Percentiles rank a stretch among this genome's conserved stretches.
Evolutionary conservation across 2,888 invertebrate genomes (phyloP).

Genomic region (Caenorhabditis doughertyi): DNA sequence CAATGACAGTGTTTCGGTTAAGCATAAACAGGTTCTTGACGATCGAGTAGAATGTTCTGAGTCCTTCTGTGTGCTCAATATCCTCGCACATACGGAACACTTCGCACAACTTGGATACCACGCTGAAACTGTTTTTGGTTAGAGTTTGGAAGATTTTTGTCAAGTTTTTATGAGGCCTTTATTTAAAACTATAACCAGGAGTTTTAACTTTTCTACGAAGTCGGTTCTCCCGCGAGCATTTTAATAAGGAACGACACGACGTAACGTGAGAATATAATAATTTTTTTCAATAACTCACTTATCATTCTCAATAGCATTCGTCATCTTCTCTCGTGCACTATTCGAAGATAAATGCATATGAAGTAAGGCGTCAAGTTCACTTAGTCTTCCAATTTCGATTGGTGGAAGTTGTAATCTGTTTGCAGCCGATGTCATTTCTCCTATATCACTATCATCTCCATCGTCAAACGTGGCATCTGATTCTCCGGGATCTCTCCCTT

Average conservation of each 20-base stretch:
- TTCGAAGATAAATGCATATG: conserved; percentile 89
- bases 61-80: conserved; percentile 93
- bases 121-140: conserved; percentile 62
- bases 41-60: conserved; percentile 91
- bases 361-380: conserved; percentile 91
- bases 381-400: conserved; percentile 93
- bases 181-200: too few species aligned
- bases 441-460: conserved; percentile 62
- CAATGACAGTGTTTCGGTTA: conserved; percentile 95
- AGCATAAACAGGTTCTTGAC: conserved; percentile 98
- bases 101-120: conserved; percentile 96
- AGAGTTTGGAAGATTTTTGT: too few species aligned
- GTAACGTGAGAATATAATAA: not conserved
- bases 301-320: conserved; percentile 93
- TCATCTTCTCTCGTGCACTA: conserved; percentile 94
- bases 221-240: too few species aligned
- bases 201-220: too few species aligned
- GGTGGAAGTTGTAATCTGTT: conserved; percentile 86
- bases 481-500: conserved; percentile 98
- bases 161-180: too few species aligned
- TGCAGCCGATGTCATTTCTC: conserved; percentile 49
- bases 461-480: conserved; percentile 85
- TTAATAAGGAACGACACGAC: too few species aligned
- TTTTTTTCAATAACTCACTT: conserved; percentile 84
- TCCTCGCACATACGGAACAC: conserved; percentile 98